These are phyloP conservation scores for Hyles lineata DNA, from an alignment of 2,888 invertebrate genomes.

Conservation along the genomic window DNA sequence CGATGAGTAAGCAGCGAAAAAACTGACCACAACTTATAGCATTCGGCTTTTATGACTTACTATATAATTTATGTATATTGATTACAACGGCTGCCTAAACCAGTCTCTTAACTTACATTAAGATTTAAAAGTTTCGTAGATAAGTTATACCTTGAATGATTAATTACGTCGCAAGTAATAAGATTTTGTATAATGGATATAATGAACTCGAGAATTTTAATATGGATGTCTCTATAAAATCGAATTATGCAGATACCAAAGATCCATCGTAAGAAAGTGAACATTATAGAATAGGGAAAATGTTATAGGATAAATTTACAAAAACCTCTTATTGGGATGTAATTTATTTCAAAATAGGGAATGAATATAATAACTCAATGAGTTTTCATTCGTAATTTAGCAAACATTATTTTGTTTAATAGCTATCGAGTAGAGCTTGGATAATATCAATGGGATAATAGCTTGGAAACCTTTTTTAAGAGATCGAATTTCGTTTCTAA, in stretches of 20 bases:
- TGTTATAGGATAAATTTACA: neutral
- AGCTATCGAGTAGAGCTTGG: no score
- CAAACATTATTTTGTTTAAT: no score
- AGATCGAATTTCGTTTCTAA: no score
- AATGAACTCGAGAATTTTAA: neutral
- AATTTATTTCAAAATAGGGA: no score
- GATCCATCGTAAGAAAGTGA: neutral
- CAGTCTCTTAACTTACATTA: neutral
- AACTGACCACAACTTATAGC: neutral
- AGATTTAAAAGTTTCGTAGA: constrained; percentile 2
- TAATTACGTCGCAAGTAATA: constrained; percentile 4
- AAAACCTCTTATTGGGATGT: no score
- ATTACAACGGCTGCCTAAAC: neutral
- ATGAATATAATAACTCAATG: no score
- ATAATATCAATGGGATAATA: no score
- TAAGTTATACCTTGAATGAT: neutral
- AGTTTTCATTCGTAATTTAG: no score
- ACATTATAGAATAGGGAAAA: neutral
- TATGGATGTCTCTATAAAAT: neutral
- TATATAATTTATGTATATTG: neutral
- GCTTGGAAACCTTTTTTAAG: no score
- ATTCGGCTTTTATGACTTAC: neutral
- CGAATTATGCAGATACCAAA: neutral
- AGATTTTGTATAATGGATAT: neutral
- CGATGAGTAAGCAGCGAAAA: neutral